Percentiles rank a stretch among this genome's conserved stretches.
Evolutionary conservation across 92 coral and sea anemone species (phyloP).

Genomic region (Zoanthus solanderi): DNA sequence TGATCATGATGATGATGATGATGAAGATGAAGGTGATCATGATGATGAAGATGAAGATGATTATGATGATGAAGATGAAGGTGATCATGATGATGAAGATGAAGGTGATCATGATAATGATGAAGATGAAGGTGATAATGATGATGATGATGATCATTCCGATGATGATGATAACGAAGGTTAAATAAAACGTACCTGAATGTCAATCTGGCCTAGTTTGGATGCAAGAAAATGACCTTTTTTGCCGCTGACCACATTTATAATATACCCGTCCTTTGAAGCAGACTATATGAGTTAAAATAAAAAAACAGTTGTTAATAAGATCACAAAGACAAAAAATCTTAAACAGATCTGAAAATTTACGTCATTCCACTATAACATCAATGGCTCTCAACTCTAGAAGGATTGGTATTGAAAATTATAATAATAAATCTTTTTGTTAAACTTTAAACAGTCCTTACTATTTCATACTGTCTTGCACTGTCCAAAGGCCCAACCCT

Average conservation of each 20-base stretch:
- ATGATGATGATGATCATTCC: not conserved
- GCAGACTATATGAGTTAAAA: slow-evolving; percentile 71
- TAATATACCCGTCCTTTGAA: slow-evolving; percentile 81
- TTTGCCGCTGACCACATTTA: slow-evolving; percentile 72
- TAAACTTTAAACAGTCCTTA: slow-evolving; percentile 45
- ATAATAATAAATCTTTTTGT: too few relatives aligned
- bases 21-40: too few relatives aligned
- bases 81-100: too few relatives aligned
- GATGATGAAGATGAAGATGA: too few relatives aligned
- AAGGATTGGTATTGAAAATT: not conserved
- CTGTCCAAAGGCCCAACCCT: slow-evolving; percentile 99
- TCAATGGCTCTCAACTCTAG: too few relatives aligned
- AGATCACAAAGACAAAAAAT: not conserved
- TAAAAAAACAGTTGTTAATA: not conserved
- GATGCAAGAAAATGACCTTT: slow-evolving; percentile 93
- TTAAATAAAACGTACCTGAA: slow-evolving; percentile 57
- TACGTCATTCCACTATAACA: not conserved
- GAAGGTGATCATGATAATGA: too few relatives aligned
- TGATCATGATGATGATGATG: too few relatives aligned
- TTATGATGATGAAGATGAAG: too few relatives aligned
- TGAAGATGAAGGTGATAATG: not conserved
- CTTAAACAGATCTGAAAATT: not conserved
- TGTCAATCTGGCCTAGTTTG: slow-evolving; percentile 91
- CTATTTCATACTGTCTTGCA: slow-evolving; percentile 82
- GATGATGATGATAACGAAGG: not conserved